Evolutionary conservation across 2,797 vertebrate genomes (phyloP), one percentile per base, ranked within the genome.

Genomic region (Sebastes vulpes): DNA sequence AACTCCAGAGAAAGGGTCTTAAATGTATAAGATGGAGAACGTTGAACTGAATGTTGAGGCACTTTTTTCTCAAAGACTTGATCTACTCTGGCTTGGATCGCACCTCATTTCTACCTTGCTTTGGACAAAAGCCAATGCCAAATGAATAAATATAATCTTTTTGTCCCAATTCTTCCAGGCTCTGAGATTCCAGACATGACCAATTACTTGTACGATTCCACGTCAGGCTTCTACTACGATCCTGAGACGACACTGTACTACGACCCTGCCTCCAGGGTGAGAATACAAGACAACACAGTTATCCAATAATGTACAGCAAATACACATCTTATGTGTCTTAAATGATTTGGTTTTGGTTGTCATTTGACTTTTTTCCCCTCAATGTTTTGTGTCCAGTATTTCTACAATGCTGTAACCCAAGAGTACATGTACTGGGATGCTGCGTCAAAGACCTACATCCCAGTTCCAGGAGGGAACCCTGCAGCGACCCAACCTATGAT

Each of bases 221-320:
- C 98, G 9, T 99, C 98, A 32, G 99, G 98, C 71, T 98, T 98
- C 93, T 99, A 97, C 94, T 99, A 99, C 0, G 98, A 99, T 82
- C 98, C 99, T 1, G 97, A 98, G 93, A 98, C 98, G 5, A 98
- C 97, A 3, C 95, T 98, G 9, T 99, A 98, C 81, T 99, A 98
- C 65, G 98, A 99, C 82, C 97, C 98, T 1, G 97, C 95, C 88
- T 98, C 97, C 16, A 97, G 98, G 96, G 99, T 99, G 88, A 95
- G 96, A 87, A 77, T 21, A 5, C 26, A 65, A 25, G n/a, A 64
- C 29, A 54, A 7, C n/a, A 18, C 16, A 7, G 2, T 23, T n/a
- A 50, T 35, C 20, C 12, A 16, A 20, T 4, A 32, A n/a, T 54
- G 4, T 31, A 5, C 4, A 46, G 25, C 23, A 10, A 21, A 21